Evolutionary conservation across 1,140 invertebrate genomes (phyloP).

Genomic region (Solenopsis fugax): DNA sequence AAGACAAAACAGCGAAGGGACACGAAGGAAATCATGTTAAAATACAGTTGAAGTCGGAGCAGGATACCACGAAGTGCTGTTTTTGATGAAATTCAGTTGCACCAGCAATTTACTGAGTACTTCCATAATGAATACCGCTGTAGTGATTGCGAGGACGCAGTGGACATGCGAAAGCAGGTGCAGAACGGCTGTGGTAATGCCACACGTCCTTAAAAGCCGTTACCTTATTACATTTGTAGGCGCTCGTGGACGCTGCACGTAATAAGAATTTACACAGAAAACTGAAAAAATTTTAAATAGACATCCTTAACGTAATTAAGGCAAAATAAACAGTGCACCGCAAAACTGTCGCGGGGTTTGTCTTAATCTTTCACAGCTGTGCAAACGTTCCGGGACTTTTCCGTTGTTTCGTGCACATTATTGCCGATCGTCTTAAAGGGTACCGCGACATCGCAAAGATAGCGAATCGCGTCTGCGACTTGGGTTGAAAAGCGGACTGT

Average conservation of each 20-base stretch:
- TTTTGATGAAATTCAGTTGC: constrained; percentile 63
- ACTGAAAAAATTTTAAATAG: constrained; percentile 28
- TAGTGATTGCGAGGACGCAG: constrained; percentile 49
- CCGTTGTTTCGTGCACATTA: constrained; percentile 1
- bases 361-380: not conserved
- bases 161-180: constrained; percentile 31
- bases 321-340: constrained; percentile 16
- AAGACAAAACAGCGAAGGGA: not conserved
- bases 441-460: not conserved
- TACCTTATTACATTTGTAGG: constrained; percentile 51
- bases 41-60: constrained; percentile 41
- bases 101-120: constrained; percentile 61
- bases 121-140: constrained; percentile 59
- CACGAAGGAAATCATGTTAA: constrained; percentile 39
- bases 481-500: not conserved
- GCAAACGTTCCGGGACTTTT: constrained; percentile 1
- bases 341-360: constrained; percentile 12
- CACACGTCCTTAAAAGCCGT: constrained; percentile 51
- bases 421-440: not conserved
- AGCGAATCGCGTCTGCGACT: constrained; percentile 31
- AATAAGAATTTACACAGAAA: constrained; percentile 35
- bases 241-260: not conserved
- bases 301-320: constrained; percentile 52
- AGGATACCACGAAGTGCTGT: constrained; percentile 40
- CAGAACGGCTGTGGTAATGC: not conserved